These are phyloP conservation scores for Platichthys flesus DNA, from an alignment of 2,113 vertebrate species.

Conservation along the genomic window DNA sequence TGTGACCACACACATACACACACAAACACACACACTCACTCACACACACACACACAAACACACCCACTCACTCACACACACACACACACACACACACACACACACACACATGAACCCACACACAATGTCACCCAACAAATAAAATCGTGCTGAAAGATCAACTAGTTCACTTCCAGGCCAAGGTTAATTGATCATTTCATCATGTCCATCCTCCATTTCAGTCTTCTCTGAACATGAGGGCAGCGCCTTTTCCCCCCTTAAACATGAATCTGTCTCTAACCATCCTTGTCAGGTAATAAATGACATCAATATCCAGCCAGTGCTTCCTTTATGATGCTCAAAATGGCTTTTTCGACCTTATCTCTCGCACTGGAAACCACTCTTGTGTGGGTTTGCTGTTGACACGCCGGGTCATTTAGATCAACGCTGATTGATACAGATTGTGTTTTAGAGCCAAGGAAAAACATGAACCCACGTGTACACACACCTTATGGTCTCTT, in stretches of 20 bases:
- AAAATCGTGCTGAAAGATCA: slow-evolving; percentile 71
- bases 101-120: slow-evolving; percentile 16
- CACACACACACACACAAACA: slow-evolving; percentile 19
- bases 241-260: slow-evolving; percentile 40
- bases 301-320: slow-evolving; percentile 73
- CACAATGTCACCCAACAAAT: slow-evolving; percentile 55
- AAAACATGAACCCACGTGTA: slow-evolving; percentile 14
- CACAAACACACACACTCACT: slow-evolving; percentile 2
- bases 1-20: neutral
- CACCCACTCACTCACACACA: slow-evolving; percentile 5
- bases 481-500: slow-evolving; percentile 19
- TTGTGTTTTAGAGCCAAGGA: slow-evolving; percentile 63
- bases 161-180: slow-evolving; percentile 68
- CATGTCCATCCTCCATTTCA: slow-evolving; percentile 59
- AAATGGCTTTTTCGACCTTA: slow-evolving; percentile 79
- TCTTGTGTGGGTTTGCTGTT: slow-evolving; percentile 65
- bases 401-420: slow-evolving; percentile 71
- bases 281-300: slow-evolving; percentile 74
- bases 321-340: slow-evolving; percentile 70
- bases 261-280: slow-evolving; percentile 33
- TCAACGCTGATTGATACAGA: slow-evolving; percentile 70
- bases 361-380: slow-evolving; percentile 65
- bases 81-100: slow-evolving; percentile 20
- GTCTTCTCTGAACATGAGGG: slow-evolving; percentile 56
- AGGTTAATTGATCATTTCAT: slow-evolving; percentile 79